Evolutionary conservation across 2,888 invertebrate genomes (phyloP).

Genomic region (Melolontha melolontha): DNA sequence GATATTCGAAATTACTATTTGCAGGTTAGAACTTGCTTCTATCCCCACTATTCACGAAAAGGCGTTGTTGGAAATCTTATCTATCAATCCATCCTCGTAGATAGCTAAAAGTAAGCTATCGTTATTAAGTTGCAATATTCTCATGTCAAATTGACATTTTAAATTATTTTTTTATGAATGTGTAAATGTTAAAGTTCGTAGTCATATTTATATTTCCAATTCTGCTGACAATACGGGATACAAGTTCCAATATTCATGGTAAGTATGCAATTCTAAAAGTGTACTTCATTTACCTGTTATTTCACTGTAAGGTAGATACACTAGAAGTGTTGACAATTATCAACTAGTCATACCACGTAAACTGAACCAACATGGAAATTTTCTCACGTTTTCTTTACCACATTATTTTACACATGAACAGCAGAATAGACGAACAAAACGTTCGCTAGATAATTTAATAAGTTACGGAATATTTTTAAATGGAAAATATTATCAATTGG

Average conservation of each 20-base stretch:
- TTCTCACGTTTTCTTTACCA: constrained; percentile 65
- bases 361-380: constrained; percentile 63
- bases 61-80: too few species aligned
- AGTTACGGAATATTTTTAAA: constrained; percentile 60
- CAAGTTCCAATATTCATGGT: constrained; percentile 31
- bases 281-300: constrained; percentile 2
- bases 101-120: too few species aligned
- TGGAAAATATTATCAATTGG: constrained; percentile 60
- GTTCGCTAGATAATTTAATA: constrained; percentile 54
- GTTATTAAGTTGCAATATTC: not conserved
- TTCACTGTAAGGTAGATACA: constrained; percentile 64
- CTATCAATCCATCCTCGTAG: too few species aligned
- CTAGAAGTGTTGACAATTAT: constrained; percentile 65
- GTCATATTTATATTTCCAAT: constrained; percentile 3
- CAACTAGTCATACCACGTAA: constrained; percentile 66
- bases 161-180: constrained; percentile 7
- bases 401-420: constrained; percentile 63
- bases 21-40: too few species aligned
- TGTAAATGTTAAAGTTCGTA: constrained; percentile 37
- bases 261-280: not conserved
- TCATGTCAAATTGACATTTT: constrained; percentile 14
- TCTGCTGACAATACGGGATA: not conserved
- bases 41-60: too few species aligned
- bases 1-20: too few species aligned
- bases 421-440: constrained; percentile 9